These are phyloP conservation scores for Spea hammondii DNA, from an alignment of 2,797 vertebrate species.

Conservation along the genomic window DNA sequence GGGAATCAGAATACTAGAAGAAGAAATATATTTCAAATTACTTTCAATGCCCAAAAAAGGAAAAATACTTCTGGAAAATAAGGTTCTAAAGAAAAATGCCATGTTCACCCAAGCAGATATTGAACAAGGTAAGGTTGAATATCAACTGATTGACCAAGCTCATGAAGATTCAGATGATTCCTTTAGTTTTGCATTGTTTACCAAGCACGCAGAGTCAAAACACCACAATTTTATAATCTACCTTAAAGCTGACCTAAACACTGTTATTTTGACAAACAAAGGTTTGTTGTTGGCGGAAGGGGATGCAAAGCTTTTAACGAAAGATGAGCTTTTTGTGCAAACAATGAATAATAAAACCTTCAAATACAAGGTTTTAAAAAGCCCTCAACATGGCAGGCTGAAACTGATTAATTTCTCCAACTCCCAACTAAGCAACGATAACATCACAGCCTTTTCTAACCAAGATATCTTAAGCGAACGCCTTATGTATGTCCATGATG, in stretches of 20 bases:
- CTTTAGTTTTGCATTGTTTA: conserved; percentile 81
- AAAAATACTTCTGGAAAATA: conserved; percentile 71
- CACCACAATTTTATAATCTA: conserved; percentile 75
- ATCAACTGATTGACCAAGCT: conserved; percentile 72
- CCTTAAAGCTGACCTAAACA: conserved; percentile 78
- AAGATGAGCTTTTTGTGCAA: conserved; percentile 77
- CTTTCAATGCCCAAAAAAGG: conserved; percentile 79
- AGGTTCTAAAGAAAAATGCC: conserved; percentile 71
- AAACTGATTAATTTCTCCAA: conserved; percentile 73
- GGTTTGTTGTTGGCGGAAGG: conserved; percentile 84
- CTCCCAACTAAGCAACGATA: conserved; percentile 70
- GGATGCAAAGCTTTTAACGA: conserved; percentile 82
- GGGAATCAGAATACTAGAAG: conserved; percentile 67
- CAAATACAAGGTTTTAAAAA: conserved; percentile 74
- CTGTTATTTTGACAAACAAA: conserved; percentile 75
- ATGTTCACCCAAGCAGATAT: conserved; percentile 82
- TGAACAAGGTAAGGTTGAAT: conserved; percentile 72
- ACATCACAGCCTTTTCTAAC: conserved; percentile 76
- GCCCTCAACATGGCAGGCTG: conserved; percentile 78
- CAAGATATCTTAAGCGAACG: conserved; percentile 73
- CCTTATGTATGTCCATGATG: conserved; percentile 85
- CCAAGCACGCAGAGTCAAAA: conserved; percentile 76
- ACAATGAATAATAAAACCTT: conserved; percentile 74
- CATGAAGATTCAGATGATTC: conserved; percentile 72
- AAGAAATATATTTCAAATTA: conserved; percentile 77